Evolutionary conservation across 2,888 invertebrate species (phyloP).

Genomic region (Drosophila fungiperda): DNA sequence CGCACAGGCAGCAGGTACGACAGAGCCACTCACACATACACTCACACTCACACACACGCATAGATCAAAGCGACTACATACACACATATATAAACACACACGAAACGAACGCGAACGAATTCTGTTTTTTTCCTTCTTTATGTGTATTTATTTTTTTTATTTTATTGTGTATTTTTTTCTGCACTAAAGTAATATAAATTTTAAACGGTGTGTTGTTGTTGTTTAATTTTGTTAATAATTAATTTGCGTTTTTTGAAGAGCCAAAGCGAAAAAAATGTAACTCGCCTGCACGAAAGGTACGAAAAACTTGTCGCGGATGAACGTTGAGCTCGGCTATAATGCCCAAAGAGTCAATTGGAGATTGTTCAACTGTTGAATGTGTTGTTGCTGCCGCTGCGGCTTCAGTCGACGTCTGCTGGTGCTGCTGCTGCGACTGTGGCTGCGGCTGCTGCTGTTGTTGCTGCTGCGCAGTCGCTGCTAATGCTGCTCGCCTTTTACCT

Average conservation of each 20-base stretch:
- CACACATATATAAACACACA: slow-evolving; percentile 32
- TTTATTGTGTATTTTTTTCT: slow-evolving; percentile 28
- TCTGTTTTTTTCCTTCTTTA: slow-evolving; percentile 51
- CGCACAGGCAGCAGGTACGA: slow-evolving; percentile 18
- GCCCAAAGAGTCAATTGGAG: slow-evolving; percentile 82
- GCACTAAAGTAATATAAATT: slow-evolving; percentile 42
- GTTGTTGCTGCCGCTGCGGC: slow-evolving; percentile 52
- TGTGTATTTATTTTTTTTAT: slow-evolving; percentile 29
- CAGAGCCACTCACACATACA: slow-evolving; percentile 34
- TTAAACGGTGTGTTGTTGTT: not conserved
- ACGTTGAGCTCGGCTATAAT: slow-evolving; percentile 81
- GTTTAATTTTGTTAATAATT: slow-evolving; percentile 28
- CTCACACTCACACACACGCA: slow-evolving; percentile 18
- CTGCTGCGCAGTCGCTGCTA: slow-evolving; percentile 43
- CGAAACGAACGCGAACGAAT: slow-evolving; percentile 62
- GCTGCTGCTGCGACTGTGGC: slow-evolving; percentile 10
- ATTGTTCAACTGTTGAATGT: slow-evolving; percentile 81
- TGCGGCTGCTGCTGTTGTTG: slow-evolving; percentile 5
- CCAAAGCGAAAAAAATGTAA: slow-evolving; percentile 58
- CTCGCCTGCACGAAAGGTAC: slow-evolving; percentile 79
- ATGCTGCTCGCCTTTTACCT: slow-evolving; percentile 21
- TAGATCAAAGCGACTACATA: slow-evolving; percentile 19
- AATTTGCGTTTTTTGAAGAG: slow-evolving; percentile 29
- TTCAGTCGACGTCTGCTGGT: slow-evolving; percentile 29
- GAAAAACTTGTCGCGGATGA: slow-evolving; percentile 84